Evolutionary conservation across 2,888 invertebrate genomes (phyloP), one percentile per base, ranked within the genome.

Genomic region (Orthosia cruda): DNA sequence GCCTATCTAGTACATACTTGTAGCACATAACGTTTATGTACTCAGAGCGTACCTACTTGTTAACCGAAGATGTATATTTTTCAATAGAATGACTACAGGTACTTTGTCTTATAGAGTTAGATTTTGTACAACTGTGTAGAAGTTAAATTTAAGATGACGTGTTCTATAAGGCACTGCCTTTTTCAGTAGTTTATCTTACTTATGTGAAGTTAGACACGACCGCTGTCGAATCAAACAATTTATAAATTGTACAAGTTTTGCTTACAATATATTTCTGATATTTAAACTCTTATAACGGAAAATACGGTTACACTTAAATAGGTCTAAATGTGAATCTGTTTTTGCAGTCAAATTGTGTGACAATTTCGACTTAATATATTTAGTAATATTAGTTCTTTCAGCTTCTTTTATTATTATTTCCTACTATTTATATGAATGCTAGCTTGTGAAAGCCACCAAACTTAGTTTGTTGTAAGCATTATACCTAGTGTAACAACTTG

Each of bases 11-110:
- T 75, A 72, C 61, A 68, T 74, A 74, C 63, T 61, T 74, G 59
- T 84, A 84, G 80, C 80, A 47, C 59, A 67, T 67, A 81, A 81
- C n/a, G 57, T 81, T 68, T 62, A 66, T 59, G 69, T 78, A 74
- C 68, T 76, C 62, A 72, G 71, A 77, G 65, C 52, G 16, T 74
- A 57, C 32, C 15, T 74, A 74, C 47, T 23, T 61, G 63, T 61
- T 71, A 75, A 62, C 77, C 64, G 68, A 59, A 87, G 84, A 85
- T 81, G 74, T 88, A 86, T 88, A 88, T 88, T 88, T 88, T 88
- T 87, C 84, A 86, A 82, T 87, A 87, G 86, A 74, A 71, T 61
- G 88, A 85, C 77, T 86, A 85, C 88, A 88, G 82, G 75, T 80
- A 85, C 73, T 66, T 66, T 81, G 81, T 83, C 79, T 83, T 75